Evolutionary conservation across 2,888 invertebrate genomes (phyloP).

Genomic region (Itoplectis maculator): DNA sequence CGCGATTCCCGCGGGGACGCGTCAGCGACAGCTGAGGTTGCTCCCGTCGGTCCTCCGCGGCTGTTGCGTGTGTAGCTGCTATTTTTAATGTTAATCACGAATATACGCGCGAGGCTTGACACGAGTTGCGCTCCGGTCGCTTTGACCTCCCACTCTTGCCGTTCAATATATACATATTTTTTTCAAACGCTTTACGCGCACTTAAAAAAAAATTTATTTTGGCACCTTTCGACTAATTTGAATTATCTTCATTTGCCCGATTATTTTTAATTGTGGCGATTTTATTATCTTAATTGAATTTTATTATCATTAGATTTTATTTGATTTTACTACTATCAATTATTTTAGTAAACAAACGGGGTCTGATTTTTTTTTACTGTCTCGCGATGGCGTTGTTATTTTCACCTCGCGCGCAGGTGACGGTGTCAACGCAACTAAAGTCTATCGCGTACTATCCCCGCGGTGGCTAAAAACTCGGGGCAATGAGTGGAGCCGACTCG

Average conservation of each 20-base stretch:
- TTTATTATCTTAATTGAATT: too few relatives aligned
- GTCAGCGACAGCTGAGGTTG: conserved; percentile 11
- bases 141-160: background rate
- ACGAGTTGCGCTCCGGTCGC: background rate
- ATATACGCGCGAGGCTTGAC: conserved; percentile 3
- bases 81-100: conserved; percentile 54
- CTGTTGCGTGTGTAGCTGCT: conserved; percentile 4
- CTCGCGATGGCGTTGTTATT: background rate
- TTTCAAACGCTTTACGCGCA: too few relatives aligned
- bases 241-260: background rate
- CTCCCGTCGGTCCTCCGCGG: conserved; percentile 37
- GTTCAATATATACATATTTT: background rate
- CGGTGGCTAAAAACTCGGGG: conserved; percentile 4
- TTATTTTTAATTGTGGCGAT: background rate
- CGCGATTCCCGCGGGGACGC: conserved; percentile 43
- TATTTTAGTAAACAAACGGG: background rate
- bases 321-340: background rate
- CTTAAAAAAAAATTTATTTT: background rate
- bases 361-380: background rate
- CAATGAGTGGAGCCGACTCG: background rate
- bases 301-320: background rate
- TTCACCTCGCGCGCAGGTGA: background rate
- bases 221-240: background rate
- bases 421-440: conserved; percentile 12
- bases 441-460: conserved; percentile 9